These are phyloP conservation scores for Amazona finschi DNA, from an alignment of 2,797 vertebrate species.

Conservation along the genomic window DNA sequence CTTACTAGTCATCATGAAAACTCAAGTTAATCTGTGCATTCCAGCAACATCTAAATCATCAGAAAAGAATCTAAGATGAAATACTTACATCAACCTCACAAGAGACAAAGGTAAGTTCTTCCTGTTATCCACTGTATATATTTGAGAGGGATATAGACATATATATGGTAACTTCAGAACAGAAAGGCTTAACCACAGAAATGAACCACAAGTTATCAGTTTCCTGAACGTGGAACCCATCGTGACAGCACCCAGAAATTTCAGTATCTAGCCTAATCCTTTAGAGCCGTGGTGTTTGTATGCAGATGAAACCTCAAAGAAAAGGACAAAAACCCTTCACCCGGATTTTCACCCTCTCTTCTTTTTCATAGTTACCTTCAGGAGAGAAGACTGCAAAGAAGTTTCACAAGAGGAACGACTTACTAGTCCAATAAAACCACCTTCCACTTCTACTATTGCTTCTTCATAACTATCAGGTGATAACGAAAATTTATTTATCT, in stretches of 20 bases:
- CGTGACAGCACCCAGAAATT: not conserved
- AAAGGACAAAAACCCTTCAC: not conserved
- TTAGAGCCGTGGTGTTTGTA: not conserved
- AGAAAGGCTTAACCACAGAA: not conserved
- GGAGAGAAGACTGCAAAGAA: not conserved
- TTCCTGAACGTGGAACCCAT: not conserved
- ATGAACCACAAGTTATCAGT: not conserved
- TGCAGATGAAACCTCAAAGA: not conserved
- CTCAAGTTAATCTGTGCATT: not conserved
- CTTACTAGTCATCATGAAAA: not conserved
- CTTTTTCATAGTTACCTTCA: not conserved
- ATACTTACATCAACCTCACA: not conserved
- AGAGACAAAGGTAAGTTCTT: not conserved
- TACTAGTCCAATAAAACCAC: not conserved
- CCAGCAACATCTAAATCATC: not conserved
- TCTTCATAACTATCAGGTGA: not conserved
- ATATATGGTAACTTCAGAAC: not conserved
- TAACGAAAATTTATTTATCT: too few species aligned
- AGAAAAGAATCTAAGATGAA: not conserved
- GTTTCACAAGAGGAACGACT: not conserved
- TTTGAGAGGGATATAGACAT: rapidly evolving
- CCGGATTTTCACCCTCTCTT: not conserved
- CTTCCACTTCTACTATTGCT: not conserved
- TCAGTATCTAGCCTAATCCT: not conserved
- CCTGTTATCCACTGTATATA: not conserved